Evolutionary conservation across 30 jellyfish, hydroid and myxozoan genomes (phyloP), one percentile per base, ranked within the genome.

Genomic region (Cassiopea xamachana): DNA sequence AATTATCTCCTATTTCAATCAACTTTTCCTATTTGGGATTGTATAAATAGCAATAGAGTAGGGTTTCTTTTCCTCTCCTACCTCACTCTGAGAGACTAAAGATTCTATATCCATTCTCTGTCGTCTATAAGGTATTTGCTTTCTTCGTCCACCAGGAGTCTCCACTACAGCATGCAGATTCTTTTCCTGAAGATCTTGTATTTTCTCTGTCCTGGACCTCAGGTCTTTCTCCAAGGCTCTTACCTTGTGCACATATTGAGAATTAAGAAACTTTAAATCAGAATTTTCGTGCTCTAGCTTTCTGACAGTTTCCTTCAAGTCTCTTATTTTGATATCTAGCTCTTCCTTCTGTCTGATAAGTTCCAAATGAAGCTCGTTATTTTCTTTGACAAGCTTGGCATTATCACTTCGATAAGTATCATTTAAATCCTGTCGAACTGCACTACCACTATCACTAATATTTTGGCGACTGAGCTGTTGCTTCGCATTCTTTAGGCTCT

Each of bases 101-200:
- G 97, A 86, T 18, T 91, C 97, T 62, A 95, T 80, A 69, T 95
- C 99, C 99, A 95, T 95, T 44, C 99, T 82, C 75, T 92, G 99
- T 51, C 99, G 84, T 60, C 99, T 80, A 80, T 92, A 91, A 61
- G 99, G 96, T 48, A 95, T 91, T 27, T 92, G 93, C 82, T 95
- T 95, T 75, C 87, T 81, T 69, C 93, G 79, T 27, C 99, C 99
- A 47, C 99, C 99, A 4, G 99, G 99, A 4, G 99, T 95, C 86
- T 95, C 98, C 19, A 95, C 96, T 59, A 95, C 94, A 59, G 99
- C 99, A 91, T 95, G 92, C 93, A 95, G 74, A 80, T 91, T 95
- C 67, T 92, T 87, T 69, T 95, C 98, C 67, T 91, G 97, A 5
- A 95, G 90, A 39, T 73, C 91, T 70, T 81, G 96, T 17, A 95